Evolutionary conservation across 2,888 invertebrate genomes (phyloP), one percentile per base, ranked within the genome.

Genomic region (Parascotia fuliginaria): DNA sequence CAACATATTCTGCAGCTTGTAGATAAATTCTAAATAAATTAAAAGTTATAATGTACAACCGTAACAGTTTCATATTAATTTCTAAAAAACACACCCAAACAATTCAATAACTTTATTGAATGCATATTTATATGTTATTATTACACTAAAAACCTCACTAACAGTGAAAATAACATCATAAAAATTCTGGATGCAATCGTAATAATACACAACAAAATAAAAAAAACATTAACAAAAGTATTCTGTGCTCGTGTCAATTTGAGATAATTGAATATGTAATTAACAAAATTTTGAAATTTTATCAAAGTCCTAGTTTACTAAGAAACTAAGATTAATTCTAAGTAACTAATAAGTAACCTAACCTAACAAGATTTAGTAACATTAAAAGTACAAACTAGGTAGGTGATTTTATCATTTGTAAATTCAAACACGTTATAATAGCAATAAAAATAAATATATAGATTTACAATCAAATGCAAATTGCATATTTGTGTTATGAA

Each of bases 1-100:
- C 96, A 97, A 70, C 97, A 98, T 79, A 98, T 98, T 80, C 89
- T 98, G 63, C 96, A 98, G 85, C 93, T 98, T 68, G 96, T 98
- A 38, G 98, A 98, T 90, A 97, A 98, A 87, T 98, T 98, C 92
- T 98, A 94, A 63, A 48, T 48, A 47, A 34, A 43, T 13, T n/a
- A n/a, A 28, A 2, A 28, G 9, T 2, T 32, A 32, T 32, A 32
- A n/a, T n/a, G n/a, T n/a, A n/a, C n/a, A n/a, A n/a, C n/a, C 3
- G n/a, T 19, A 22, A 31, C 12, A 0, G 3, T 33, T 33, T n/a
- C n/a, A n/a, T n/a, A n/a, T n/a, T n/a, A n/a, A n/a, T n/a, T n/a
- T n/a, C n/a, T 19, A 42, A 52, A 51, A 58, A 42, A 54, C 54
- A 42, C 22, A 50, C 55, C 7, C 9, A 32, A 77, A 77, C 73